Evolutionary conservation across 2,113 vertebrate species (phyloP), one percentile per base, ranked within the genome.

Genomic region (Apteryx owenii): DNA sequence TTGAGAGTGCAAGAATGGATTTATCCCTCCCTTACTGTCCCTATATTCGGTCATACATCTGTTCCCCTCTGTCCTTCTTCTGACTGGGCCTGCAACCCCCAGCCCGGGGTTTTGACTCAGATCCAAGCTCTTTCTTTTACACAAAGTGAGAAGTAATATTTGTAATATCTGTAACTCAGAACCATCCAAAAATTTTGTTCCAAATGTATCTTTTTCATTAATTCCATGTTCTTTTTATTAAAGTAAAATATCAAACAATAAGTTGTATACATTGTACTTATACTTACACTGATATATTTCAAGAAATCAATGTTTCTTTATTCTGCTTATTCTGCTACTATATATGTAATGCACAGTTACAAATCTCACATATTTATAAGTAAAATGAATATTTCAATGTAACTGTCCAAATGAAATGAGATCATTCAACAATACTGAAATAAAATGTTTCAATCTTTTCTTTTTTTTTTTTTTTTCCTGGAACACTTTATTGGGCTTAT

Each of bases 311-410:
- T 29, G 61, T 71, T 79, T 54, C 40, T 88, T 94, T 83, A 75
- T 84, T 65, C 62, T 20, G 5, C 9, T 94, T 81, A 81, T 80
- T 89, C 80, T 36, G 14, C 82, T 90, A 89, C 96, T 88, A 90
- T 72, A 50, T 88, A 85, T 40, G 81, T 62, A 89, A 85, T 70
- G 69, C 93, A 94, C 87, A 44, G 42, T 89, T 94, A 95, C 91
- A 95, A 95, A 94, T n/a, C 82, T 93, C 81, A 96, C 95, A 66
- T 46, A 53, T 44, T 17, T 46, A 89, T 92, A 79, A 96, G 91
- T 83, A 90, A 96, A 96, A 95, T 36, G 62, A 73, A 15, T 64
- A 21, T 82, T 79, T 85, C 71, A n/a, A 62, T 66, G 61, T 36
- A 76, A 72, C 62, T 66, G 48, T 15, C 66, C 61, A 53, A 3